These are phyloP conservation scores for Nyctibius grandis DNA, from an alignment of 2,797 vertebrate species.

Conservation along the genomic window DNA sequence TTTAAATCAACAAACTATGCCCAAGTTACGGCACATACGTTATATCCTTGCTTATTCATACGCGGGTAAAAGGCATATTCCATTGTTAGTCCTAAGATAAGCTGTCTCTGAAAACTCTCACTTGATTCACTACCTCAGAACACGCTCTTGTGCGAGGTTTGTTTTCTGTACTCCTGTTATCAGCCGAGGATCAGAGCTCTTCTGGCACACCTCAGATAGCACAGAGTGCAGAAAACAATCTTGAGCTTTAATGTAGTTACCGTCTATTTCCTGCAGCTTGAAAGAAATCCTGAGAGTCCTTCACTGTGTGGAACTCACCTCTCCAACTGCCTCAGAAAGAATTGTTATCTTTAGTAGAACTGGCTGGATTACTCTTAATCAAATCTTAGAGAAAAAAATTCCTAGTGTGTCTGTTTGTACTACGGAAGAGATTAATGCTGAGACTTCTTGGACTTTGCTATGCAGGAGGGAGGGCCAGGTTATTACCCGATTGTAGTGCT, in stretches of 20 bases:
- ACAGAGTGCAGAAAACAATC: background rate
- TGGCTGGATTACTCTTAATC: background rate
- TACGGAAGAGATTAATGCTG: background rate
- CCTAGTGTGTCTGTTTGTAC: background rate
- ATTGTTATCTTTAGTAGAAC: background rate
- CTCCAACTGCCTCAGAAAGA: background rate
- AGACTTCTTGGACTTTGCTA: background rate
- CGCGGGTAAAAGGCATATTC: background rate
- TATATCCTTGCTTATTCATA: background rate
- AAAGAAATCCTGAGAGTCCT: background rate
- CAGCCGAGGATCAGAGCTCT: background rate
- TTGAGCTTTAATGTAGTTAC: background rate
- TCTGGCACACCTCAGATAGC: background rate
- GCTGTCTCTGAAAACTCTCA: background rate
- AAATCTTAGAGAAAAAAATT: background rate
- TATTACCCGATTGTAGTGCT: background rate
- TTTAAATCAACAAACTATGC: background rate
- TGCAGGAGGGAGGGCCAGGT: background rate
- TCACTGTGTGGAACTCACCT: background rate
- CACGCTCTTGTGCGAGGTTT: background rate
- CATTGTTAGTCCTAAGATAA: background rate
- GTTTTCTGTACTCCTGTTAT: background rate
- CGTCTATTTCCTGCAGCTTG: background rate
- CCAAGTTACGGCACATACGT: rapidly evolving
- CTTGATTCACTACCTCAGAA: background rate